Conservation (phyloP, 2,888 invertebrate species). For the Apoderus coryli region DNA sequence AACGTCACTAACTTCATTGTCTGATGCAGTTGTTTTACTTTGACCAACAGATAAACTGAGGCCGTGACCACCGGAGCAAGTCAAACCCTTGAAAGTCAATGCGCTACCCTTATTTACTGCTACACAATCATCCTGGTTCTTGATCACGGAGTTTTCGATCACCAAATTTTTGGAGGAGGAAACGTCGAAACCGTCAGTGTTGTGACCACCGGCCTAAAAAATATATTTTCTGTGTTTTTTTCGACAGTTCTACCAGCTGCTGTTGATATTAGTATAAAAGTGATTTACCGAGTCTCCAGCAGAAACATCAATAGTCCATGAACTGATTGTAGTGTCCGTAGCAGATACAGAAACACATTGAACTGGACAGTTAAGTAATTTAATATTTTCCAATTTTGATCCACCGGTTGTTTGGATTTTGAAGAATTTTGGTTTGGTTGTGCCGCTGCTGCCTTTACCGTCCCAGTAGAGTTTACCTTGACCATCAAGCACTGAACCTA, state of each 20-base stretch:
- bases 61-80: constrained; percentile 19
- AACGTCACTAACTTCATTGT: constrained; percentile 15
- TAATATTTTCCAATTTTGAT: constrained; percentile 15
- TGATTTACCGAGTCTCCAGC: constrained; percentile 15
- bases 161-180: constrained; percentile 14
- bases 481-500: constrained; percentile 14
- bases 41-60: constrained; percentile 18
- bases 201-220: constrained; percentile 10
- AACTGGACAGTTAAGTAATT: constrained; percentile 16
- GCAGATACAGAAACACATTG: constrained; percentile 17
- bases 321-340: constrained; percentile 12
- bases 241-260: not conserved
- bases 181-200: constrained; percentile 16
- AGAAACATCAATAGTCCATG: constrained; percentile 14
- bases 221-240: constrained; percentile 4
- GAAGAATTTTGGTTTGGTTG: constrained; percentile 18
- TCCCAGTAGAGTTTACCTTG: constrained; percentile 18
- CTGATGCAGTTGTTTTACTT: constrained; percentile 11
- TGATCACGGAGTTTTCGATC: constrained; percentile 15
- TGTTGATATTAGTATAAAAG: not conserved
- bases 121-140: constrained; percentile 19
- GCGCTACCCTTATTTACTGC: constrained; percentile 17
- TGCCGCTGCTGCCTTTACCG: constrained; percentile 15
- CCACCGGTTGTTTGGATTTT: constrained; percentile 15
- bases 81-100: constrained; percentile 13